phyloP scores from a whole-genome alignment of 2,888 invertebrate species.

The Dinocampus coccinellae region DNA sequence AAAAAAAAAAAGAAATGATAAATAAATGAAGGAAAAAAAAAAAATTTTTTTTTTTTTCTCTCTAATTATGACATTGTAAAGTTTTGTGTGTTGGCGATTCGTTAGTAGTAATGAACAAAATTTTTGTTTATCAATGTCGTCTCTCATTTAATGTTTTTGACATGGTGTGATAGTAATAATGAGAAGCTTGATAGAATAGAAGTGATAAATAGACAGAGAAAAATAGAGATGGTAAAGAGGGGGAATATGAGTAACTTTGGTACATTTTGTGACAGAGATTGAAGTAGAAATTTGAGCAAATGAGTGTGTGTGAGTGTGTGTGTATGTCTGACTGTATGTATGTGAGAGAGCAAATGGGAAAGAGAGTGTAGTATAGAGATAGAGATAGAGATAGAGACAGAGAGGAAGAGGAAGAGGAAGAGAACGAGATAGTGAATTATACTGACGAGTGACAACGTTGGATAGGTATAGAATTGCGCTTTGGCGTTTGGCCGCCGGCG shows the following conservation, averaged over 20 bases:
- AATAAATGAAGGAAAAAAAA: background rate
- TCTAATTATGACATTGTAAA: background rate
- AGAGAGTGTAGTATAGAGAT: conserved; percentile 3
- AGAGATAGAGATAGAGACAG: conserved; percentile 9
- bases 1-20: background rate
- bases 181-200: too few relatives aligned
- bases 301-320: background rate
- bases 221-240: background rate
- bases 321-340: background rate
- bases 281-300: background rate
- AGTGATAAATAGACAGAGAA: background rate
- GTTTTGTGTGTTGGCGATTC: background rate
- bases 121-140: background rate
- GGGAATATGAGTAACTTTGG: background rate
- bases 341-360: too few relatives aligned
- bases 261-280: background rate
- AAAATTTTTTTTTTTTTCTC: too few relatives aligned
- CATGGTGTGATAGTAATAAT: background rate
- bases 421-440: conserved; percentile 12
- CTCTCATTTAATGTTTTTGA: conserved; percentile 5
- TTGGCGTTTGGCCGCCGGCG: conserved; percentile 27
- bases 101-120: conserved; percentile 19
- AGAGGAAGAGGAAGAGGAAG: background rate
- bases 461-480: conserved; percentile 21
- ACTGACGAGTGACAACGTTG: conserved; percentile 12